Conservation (phyloP, 2,113 vertebrate genomes). For the Cyprinodon variegatus region DNA sequence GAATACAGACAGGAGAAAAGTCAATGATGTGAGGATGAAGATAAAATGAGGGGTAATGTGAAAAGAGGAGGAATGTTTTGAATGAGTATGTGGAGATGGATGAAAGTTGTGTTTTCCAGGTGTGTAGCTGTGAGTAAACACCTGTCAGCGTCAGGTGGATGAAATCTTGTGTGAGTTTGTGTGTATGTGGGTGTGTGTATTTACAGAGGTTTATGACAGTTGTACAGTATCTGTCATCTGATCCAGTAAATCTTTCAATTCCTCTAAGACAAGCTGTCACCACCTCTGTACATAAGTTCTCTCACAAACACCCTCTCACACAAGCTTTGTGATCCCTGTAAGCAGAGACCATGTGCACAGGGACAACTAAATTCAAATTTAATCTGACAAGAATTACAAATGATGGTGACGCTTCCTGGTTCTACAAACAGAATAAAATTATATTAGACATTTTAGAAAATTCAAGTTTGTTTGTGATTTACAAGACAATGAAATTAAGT, state of each 20-base stretch:
- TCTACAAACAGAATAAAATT: slow-evolving; percentile 4
- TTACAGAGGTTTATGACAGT: slow-evolving; percentile 12
- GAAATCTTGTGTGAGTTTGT: slow-evolving; percentile 12
- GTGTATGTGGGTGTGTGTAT: neutral
- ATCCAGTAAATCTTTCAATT: slow-evolving; percentile 33
- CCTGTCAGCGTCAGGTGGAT: slow-evolving; percentile 31
- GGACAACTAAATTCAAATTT: slow-evolving; percentile 2
- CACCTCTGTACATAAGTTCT: slow-evolving; percentile 2
- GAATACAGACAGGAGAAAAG: neutral
- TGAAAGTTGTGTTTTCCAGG: slow-evolving; percentile 7
- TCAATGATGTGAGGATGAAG: neutral
- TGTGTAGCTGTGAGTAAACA: slow-evolving; percentile 36
- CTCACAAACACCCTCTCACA: slow-evolving; percentile 1
- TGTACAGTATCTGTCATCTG: slow-evolving; percentile 31
- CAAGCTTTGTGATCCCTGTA: slow-evolving; percentile 9
- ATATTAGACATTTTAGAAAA: slow-evolving; percentile 39
- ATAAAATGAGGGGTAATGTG: neutral
- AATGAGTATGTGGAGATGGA: slow-evolving; percentile 1
- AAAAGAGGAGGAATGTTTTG: neutral
- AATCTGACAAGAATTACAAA: neutral
- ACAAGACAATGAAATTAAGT: slow-evolving; percentile 22
- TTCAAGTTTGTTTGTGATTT: slow-evolving; percentile 29
- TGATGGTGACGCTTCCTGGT: neutral
- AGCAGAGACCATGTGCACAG: slow-evolving; percentile 1
- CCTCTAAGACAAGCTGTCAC: slow-evolving; percentile 15